These are phyloP conservation scores for Sepioteuthis lessoniana DNA, from an alignment of 2,888 invertebrate genomes.

Conservation along the genomic window DNA sequence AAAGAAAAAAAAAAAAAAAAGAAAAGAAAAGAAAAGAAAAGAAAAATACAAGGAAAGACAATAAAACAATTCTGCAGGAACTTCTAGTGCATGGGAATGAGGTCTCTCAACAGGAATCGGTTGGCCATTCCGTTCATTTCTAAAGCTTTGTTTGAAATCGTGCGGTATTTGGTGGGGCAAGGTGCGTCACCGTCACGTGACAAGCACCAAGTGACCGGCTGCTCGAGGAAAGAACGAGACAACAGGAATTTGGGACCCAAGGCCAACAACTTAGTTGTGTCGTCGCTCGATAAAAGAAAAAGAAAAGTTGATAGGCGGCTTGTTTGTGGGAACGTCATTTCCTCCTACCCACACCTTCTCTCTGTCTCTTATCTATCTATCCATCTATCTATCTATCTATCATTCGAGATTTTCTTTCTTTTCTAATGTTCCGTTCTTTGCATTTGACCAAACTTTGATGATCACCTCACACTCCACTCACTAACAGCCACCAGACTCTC, in stretches of 20 bases:
- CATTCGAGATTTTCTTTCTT: background rate
- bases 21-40: too few relatives aligned
- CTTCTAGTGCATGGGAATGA: background rate
- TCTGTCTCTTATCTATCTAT: background rate
- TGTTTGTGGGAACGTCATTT: background rate
- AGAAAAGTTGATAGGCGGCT: background rate
- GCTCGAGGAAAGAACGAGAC: background rate
- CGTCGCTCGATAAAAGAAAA: background rate
- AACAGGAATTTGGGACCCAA: background rate
- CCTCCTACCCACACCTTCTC: background rate
- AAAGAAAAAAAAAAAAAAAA: background rate
- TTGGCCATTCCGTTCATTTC: background rate
- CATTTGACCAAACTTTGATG: too few relatives aligned
- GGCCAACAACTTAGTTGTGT: background rate
- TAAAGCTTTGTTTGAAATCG: background rate
- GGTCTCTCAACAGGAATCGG: background rate
- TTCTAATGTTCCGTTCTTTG: background rate
- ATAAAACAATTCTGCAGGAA: background rate
- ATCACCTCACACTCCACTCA: too few relatives aligned
- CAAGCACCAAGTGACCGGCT: slow-evolving; percentile 4
- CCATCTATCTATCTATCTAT: too few relatives aligned
- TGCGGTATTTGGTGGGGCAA: background rate
- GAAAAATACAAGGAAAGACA: too few relatives aligned
- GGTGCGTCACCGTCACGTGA: background rate
- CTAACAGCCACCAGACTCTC: too few relatives aligned